Conservation (phyloP, 1,140 invertebrate species). For the Drosophila albomicans region DNA sequence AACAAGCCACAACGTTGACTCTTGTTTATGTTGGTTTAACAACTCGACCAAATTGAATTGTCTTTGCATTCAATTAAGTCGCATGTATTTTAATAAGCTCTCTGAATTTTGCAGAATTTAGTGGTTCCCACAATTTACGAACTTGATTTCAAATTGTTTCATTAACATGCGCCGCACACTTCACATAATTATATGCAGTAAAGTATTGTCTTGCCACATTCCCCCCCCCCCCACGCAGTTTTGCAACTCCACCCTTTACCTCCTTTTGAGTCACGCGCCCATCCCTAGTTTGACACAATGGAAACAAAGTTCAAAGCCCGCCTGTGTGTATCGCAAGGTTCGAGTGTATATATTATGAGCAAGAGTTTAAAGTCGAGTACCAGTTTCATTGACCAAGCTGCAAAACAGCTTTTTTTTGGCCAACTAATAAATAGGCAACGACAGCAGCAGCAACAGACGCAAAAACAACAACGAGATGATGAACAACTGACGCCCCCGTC, state of each 20-base stretch:
- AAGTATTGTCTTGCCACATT: slow-evolving; percentile 5
- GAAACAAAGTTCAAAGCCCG: slow-evolving; percentile 67
- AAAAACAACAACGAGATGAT: slow-evolving; percentile 2
- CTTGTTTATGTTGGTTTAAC: slow-evolving; percentile 4
- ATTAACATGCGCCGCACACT: slow-evolving; percentile 2
- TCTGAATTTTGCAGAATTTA: slow-evolving; percentile 17
- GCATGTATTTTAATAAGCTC: slow-evolving; percentile 9
- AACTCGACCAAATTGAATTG: slow-evolving; percentile 4
- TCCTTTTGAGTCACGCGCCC: slow-evolving; percentile 29
- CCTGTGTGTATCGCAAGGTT: slow-evolving; percentile 47
- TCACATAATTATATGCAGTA: slow-evolving; percentile 25
- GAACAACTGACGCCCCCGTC: slow-evolving; percentile 59
- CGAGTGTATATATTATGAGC: slow-evolving; percentile 10
- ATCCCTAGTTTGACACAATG: slow-evolving; percentile 49
- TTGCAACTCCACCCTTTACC: no score
- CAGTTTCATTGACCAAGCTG: slow-evolving; percentile 69
- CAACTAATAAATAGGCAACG: slow-evolving; percentile 59
- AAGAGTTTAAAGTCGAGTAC: slow-evolving; percentile 41
- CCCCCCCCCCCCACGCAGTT: no score
- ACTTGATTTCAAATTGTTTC: slow-evolving; percentile 11
- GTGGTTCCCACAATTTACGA: slow-evolving; percentile 20
- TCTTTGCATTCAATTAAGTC: slow-evolving; percentile 17
- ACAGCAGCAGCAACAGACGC: slow-evolving; percentile 13
- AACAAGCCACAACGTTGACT: background rate
- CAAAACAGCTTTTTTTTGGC: slow-evolving; percentile 60